Percentiles rank a stretch among this genome's conserved stretches.
Conservation (phyloP, 2,888 invertebrate species). For the Galeopsomyia nigrocyanea region DNA sequence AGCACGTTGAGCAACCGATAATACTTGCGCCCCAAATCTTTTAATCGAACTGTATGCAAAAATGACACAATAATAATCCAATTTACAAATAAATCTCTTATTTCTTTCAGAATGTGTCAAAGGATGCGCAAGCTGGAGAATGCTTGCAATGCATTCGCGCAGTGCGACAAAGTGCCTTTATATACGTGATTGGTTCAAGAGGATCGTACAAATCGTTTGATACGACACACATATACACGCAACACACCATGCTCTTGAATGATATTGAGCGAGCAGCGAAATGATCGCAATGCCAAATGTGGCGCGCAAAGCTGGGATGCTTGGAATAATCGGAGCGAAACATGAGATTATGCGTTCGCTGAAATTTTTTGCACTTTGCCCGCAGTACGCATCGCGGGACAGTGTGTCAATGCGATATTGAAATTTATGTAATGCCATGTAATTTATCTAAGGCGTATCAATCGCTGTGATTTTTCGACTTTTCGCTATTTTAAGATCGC, state of each 20-base stretch:
- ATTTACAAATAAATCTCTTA: too few species aligned
- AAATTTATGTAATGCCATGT: not conserved
- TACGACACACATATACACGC: not conserved
- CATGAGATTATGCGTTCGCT: conserved; percentile 15
- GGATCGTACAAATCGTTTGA: not conserved
- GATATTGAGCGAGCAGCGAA: conserved; percentile 1
- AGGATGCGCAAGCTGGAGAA: too few species aligned
- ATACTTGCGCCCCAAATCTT: too few species aligned
- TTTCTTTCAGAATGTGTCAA: too few species aligned
- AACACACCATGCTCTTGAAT: not conserved
- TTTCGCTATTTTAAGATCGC: not conserved
- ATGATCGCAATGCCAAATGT: not conserved
- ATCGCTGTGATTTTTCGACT: not conserved
- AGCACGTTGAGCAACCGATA: not conserved
- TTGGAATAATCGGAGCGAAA: not conserved
- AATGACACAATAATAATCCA: too few species aligned
- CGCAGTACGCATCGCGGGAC: not conserved
- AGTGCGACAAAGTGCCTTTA: too few species aligned
- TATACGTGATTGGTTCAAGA: too few species aligned
- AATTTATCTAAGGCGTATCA: conserved; percentile 1
- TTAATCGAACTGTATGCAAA: too few species aligned
- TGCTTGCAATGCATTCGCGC: too few species aligned
- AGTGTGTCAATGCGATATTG: not conserved
- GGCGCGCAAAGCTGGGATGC: not conserved
- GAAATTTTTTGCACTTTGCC: conserved; percentile 28